These are phyloP conservation scores for Fringilla coelebs DNA, from an alignment of 2,797 vertebrate genomes.

Conservation along the genomic window DNA sequence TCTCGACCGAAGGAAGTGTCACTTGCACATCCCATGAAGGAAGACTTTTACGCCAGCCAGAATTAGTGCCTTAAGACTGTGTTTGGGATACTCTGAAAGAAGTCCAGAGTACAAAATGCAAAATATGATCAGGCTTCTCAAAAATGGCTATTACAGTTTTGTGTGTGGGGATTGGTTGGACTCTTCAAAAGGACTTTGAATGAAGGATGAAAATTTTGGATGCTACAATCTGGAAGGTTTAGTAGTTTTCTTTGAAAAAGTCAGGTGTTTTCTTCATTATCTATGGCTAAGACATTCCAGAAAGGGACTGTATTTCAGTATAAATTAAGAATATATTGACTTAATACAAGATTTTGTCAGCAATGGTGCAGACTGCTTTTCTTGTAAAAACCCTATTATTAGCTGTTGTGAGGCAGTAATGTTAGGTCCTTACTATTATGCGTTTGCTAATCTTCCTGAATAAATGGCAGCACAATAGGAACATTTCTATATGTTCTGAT, in stretches of 20 bases:
- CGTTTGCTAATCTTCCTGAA: not conserved
- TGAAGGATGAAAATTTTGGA: not conserved
- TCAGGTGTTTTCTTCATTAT: not conserved
- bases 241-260: not conserved
- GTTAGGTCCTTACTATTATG: not conserved
- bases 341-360: not conserved
- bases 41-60: not conserved
- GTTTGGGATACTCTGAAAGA: not conserved
- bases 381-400: not conserved
- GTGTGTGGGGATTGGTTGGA: not conserved
- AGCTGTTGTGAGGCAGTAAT: not conserved
- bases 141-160: not conserved
- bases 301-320: not conserved
- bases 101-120: not conserved
- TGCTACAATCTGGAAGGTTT: not conserved
- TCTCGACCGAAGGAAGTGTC: not conserved
- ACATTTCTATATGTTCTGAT: not conserved
- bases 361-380: not conserved
- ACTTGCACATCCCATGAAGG: rapidly evolving
- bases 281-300: not conserved
- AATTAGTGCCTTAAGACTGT: not conserved
- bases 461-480: not conserved
- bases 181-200: not conserved
- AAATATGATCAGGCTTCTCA: not conserved
- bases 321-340: not conserved